Percentiles rank a stretch among this genome's conserved stretches.
These are phyloP conservation scores for Athene cunicularia DNA, from an alignment of 2,113 vertebrate species.

Conservation along the genomic window DNA sequence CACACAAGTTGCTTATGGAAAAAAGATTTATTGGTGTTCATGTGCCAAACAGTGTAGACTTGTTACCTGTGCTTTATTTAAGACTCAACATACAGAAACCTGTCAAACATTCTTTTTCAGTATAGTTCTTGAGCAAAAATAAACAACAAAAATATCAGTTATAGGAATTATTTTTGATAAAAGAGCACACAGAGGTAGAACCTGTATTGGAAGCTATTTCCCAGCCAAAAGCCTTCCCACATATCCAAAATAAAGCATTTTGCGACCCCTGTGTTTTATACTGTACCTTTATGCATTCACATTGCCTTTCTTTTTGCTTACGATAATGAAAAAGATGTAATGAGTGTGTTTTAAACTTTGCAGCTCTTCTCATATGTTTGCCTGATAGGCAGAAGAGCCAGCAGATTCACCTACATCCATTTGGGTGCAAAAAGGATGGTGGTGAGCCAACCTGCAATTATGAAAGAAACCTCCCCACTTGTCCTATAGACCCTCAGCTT, in stretches of 20 bases:
- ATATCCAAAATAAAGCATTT: background rate
- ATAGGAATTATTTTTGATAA: background rate
- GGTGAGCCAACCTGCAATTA: background rate
- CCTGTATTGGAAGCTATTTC: background rate
- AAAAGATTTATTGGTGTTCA: background rate
- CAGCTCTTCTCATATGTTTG: background rate
- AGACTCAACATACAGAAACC: background rate
- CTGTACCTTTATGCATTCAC: background rate
- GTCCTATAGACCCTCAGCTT: background rate
- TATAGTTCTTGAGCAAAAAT: background rate
- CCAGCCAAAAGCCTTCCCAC: background rate
- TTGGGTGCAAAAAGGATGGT: background rate
- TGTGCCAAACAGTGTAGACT: background rate
- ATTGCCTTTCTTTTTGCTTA: background rate
- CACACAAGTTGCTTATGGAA: background rate
- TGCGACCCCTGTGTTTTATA: background rate
- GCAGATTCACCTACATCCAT: background rate
- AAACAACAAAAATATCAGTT: background rate
- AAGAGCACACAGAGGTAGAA: background rate
- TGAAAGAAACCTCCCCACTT: rapidly evolving
- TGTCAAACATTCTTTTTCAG: background rate
- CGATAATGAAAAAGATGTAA: background rate
- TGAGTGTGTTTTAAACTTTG: background rate
- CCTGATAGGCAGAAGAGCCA: background rate
- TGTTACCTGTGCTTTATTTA: background rate